Base-by-base conservation (phyloP, 2,888 invertebrate species). In the Anagyrus pseudococci region DNA sequence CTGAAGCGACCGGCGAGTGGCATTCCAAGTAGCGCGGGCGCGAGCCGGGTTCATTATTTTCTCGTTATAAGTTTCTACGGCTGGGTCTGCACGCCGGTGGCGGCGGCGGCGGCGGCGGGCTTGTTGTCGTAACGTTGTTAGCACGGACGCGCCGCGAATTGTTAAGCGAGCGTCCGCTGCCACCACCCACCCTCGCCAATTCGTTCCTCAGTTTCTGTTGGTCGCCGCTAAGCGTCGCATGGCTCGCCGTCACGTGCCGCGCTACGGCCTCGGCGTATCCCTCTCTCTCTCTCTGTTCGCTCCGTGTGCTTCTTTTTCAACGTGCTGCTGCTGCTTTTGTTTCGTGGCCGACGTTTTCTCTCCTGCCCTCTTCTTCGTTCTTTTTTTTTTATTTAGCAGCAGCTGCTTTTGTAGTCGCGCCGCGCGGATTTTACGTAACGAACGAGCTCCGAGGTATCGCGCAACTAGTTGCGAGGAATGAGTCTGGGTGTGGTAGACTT, bases 51-150 rank as follows among this genome's bases (percentile, higher is more conserved):
- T 78, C 78, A 78, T 78, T 78, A 78, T 78, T 78, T 78, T 77
- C 78, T 78, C 78, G 78, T 78, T 78, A 78, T 78, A 78, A 78
- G 78, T 78, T 78, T 78, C 77, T 77, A 77, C 78, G 77, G 77
- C 77, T 78, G 48, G 4, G 33, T 10, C 4, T n/a, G n/a, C n/a
- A n/a, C n/a, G 13, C 29, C 2, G 8, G 33, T 2, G 33, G 33
- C 8, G 15, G 2, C 10, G 33, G 33, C 2, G 8, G 33, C 2
- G 33, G 33, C 2, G 33, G n/a, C 23, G 22, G 73, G 77, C 76
- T 78, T 78, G 78, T 78, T 78, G 78, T 77, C 78, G 78, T 78
- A 78, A 78, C 75, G 76, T 75, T 77, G 77, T 78, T 78, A 78
- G 76, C 77, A 75, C 73, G 78, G 70, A 78, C 77, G 77, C 77